phyloP scores from a whole-genome alignment of 1,140 invertebrate species.

The Cheumatopsyche charites region DNA sequence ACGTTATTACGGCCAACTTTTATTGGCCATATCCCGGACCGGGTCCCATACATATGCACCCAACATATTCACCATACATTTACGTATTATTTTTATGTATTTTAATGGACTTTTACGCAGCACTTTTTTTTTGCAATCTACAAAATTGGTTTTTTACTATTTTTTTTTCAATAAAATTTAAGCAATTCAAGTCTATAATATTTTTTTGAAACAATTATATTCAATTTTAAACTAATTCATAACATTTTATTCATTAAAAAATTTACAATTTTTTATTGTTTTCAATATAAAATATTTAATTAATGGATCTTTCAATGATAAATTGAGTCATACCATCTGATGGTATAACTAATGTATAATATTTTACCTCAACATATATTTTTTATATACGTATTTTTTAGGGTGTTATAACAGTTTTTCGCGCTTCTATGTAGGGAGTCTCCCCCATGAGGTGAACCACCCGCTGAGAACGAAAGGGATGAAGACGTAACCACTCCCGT shows the following conservation, averaged over 20 bases:
- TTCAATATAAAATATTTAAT: too few species aligned
- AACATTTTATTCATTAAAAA: too few species aligned
- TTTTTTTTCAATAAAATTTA: too few species aligned
- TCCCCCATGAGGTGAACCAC: slow-evolving; percentile 32
- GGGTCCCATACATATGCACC: not conserved
- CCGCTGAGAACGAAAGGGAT: slow-evolving; percentile 39
- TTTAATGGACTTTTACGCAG: too few species aligned
- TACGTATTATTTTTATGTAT: not conserved
- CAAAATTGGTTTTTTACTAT: too few species aligned
- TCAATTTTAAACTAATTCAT: too few species aligned
- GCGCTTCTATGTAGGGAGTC: not conserved
- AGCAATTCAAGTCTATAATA: too few species aligned
- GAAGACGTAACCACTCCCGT: slow-evolving; percentile 38
- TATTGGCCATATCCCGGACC: slow-evolving; percentile 42
- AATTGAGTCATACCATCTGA: not conserved
- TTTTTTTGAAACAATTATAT: too few species aligned
- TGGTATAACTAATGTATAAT: not conserved
- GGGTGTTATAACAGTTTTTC: slow-evolving; percentile 9
- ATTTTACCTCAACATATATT: not conserved
- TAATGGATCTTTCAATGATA: not conserved
- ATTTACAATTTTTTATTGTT: too few species aligned
- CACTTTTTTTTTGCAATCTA: too few species aligned
- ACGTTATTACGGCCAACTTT: slow-evolving; percentile 48
- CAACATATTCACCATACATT: not conserved
- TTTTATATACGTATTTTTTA: not conserved